phyloP scores from a whole-genome alignment of 2,888 invertebrate species.

The Leistus spinibarbis region DNA sequence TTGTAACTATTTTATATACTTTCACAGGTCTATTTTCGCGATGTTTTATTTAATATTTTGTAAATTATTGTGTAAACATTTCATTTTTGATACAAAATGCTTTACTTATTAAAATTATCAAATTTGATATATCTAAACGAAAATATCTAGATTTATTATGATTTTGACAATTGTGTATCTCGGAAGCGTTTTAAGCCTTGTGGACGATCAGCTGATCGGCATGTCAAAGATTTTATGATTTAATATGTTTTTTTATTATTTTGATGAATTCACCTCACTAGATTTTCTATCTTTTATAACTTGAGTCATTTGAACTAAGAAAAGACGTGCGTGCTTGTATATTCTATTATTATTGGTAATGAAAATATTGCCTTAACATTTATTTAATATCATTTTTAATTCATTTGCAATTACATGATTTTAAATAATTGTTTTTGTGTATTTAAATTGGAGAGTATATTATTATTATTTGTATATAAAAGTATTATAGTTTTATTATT shows the following conservation, averaged over 20 bases:
- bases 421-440: not conserved
- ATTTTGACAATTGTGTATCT: too few relatives aligned
- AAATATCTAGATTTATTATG: too few relatives aligned
- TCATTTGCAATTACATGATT: not conserved
- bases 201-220: too few relatives aligned
- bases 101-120: too few relatives aligned
- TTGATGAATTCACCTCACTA: not conserved
- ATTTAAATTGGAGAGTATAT: conserved; percentile 12
- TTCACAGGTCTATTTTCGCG: not conserved
- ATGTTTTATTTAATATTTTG: not conserved
- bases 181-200: too few relatives aligned
- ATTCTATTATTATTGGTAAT: conserved; percentile 1
- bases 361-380: not conserved
- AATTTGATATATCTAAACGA: too few relatives aligned
- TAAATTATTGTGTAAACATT: not conserved
- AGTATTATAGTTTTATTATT: conserved; percentile 19
- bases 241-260: not conserved
- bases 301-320: not conserved
- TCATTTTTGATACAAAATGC: too few relatives aligned
- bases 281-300: not conserved
- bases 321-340: not conserved
- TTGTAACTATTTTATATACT: conserved; percentile 32
- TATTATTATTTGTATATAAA: conserved; percentile 29
- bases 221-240: too few relatives aligned
- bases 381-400: not conserved